A percentile compares a stretch with the other conserved stretches of the same genome.
phyloP scores from a whole-genome alignment of 2,113 vertebrate genomes.

The Tautogolabrus adspersus region DNA sequence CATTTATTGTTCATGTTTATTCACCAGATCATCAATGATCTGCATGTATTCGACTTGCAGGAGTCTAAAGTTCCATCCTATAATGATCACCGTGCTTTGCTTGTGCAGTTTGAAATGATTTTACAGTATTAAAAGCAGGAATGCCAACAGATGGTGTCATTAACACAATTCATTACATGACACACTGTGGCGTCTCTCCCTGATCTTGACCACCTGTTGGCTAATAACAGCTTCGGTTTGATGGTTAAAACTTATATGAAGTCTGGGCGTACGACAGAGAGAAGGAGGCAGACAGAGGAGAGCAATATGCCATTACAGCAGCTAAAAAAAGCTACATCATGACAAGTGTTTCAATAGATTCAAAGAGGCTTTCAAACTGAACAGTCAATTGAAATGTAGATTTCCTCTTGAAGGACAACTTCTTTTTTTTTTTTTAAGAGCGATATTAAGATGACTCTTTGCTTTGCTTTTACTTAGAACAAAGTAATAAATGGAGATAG shows the following conservation, averaged over 20 bases:
- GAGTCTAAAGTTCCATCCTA: slow-evolving; percentile 4
- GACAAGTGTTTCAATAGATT: slow-evolving; percentile 50
- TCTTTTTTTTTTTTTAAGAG: slow-evolving; percentile 31
- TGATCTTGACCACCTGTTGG: slow-evolving; percentile 73
- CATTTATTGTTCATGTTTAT: background rate
- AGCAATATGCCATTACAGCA: slow-evolving; percentile 39
- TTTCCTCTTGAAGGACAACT: slow-evolving; percentile 54
- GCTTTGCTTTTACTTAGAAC: slow-evolving; percentile 26
- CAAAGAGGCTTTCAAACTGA: slow-evolving; percentile 56
- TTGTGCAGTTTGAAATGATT: slow-evolving; percentile 37
- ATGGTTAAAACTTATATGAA: slow-evolving; percentile 42
- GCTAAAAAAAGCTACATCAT: slow-evolving; percentile 28
- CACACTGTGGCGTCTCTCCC: slow-evolving; percentile 50
- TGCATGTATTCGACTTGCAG: slow-evolving; percentile 19
- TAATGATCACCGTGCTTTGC: slow-evolving; percentile 11
- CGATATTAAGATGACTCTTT: slow-evolving; percentile 27
- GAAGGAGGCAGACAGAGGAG: slow-evolving; percentile 24
- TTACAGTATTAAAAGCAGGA: slow-evolving; percentile 51
- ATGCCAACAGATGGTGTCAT: slow-evolving; percentile 73
- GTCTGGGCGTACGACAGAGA: slow-evolving; percentile 1
- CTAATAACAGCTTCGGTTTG: slow-evolving; percentile 60
- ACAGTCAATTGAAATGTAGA: slow-evolving; percentile 51
- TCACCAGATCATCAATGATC: slow-evolving; percentile 26
- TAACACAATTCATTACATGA: slow-evolving; percentile 68
- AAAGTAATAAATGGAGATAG: slow-evolving; percentile 29